A percentile compares a stretch with the other conserved stretches of the same genome.
These are phyloP conservation scores for Argyresthia albistria DNA, from an alignment of 2,888 invertebrate genomes.

Conservation along the genomic window DNA sequence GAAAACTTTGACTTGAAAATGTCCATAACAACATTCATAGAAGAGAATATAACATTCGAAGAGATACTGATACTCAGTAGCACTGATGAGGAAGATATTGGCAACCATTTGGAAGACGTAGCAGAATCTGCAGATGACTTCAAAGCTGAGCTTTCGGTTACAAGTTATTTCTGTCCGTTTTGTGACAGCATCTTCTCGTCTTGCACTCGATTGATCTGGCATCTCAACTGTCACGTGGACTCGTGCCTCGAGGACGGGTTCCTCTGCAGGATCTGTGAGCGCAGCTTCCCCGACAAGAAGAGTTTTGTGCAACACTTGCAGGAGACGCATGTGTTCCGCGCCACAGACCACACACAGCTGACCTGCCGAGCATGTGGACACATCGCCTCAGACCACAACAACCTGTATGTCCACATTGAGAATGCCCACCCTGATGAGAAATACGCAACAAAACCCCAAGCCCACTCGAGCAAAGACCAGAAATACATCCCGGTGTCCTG, in stretches of 20 bases:
- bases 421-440: conserved; percentile 14
- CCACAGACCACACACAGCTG: conserved; percentile 5
- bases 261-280: conserved; percentile 25
- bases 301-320: conserved; percentile 35
- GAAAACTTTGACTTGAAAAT: neutral
- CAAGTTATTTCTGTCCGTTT: conserved; percentile 31
- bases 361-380: conserved; percentile 32
- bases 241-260: conserved; percentile 23
- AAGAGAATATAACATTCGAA: conserved; percentile 37
- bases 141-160: neutral
- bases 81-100: conserved; percentile 1
- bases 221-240: conserved; percentile 37
- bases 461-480: conserved; percentile 24
- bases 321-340: conserved; percentile 19
- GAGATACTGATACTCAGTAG: neutral
- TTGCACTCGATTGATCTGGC: conserved; percentile 31
- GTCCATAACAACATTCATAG: conserved; percentile 24
- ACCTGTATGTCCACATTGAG: conserved; percentile 22
- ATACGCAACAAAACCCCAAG: conserved; percentile 8
- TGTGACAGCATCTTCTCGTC: conserved; percentile 41
- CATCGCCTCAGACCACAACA: conserved; percentile 13
- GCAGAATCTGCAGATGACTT: neutral
- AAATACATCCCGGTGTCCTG: conserved; percentile 54
- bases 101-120: neutral
- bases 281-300: conserved; percentile 21